Evolutionary conservation across 2,888 invertebrate genomes (phyloP).

Genomic region (Cryptops parisi): DNA sequence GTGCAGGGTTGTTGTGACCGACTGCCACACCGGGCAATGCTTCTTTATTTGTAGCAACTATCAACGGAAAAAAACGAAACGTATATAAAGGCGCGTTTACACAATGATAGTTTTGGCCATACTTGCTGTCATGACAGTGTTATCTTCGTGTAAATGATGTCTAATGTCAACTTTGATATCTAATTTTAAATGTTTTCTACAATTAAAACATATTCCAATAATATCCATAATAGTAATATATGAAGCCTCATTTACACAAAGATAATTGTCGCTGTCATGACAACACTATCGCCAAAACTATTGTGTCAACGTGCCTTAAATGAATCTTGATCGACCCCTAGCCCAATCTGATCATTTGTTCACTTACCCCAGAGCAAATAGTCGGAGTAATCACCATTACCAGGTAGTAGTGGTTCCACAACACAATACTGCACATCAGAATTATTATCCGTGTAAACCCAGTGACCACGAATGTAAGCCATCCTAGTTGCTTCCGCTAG

Average conservation of each 20-base stretch:
- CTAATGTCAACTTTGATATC: no score
- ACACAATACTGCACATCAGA: constrained; percentile 57
- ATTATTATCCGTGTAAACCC: constrained; percentile 52
- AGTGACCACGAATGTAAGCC: constrained; percentile 60
- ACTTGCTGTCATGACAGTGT: no score
- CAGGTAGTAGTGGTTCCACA: constrained; percentile 67
- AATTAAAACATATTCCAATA: no score
- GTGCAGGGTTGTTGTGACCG: constrained; percentile 44
- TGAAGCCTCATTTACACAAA: no score
- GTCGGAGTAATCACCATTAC: constrained; percentile 66
- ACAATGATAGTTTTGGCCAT: no score
- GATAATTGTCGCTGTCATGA: no score
- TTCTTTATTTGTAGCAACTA: constrained; percentile 18
- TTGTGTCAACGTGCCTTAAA: neutral
- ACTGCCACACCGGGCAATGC: constrained; percentile 15
- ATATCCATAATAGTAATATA: no score
- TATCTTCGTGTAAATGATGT: no score
- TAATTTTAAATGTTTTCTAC: no score
- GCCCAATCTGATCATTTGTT: no score
- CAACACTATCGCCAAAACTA: neutral
- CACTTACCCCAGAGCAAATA: constrained; percentile 58
- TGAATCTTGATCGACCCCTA: neutral
- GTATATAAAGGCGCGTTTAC: no score
- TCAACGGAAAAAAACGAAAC: no score
- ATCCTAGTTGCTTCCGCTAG: constrained; percentile 58